Base-by-base conservation (phyloP, 2,113 vertebrate genomes). In the Chelonoidis abingdonii region DNA sequence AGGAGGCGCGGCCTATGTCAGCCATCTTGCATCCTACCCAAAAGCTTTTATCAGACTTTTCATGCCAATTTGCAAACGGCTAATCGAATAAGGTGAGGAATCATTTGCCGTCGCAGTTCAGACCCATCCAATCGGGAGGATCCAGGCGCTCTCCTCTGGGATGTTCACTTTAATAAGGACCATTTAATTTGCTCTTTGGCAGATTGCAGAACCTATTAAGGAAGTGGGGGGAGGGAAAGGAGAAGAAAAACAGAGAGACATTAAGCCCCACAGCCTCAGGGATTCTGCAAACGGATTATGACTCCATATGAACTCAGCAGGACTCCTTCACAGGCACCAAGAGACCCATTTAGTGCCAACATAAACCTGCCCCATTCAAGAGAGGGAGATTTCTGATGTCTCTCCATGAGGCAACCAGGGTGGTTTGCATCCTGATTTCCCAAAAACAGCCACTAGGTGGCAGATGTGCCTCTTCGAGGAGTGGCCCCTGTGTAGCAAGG, bases 151-250 rank as follows among this genome's bases (percentile, higher is more conserved):
- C 47, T 85, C n/a, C 89, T 80, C 81, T 52, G 29, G 62, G 59
- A 16, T 49, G 65, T 97, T 98, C 94, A 99, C 97, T 99, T 99
- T 90, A 99, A 95, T 93, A 99, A 98, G 17, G 99, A 99, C 99
- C 99, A 99, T 93, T 99, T 98, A 94, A 99, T 99, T 98, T 99
- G 99, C 85, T 99, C 99, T 97, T 99, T 98, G 92, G 99, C 98
- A 17, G 99, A 99, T 97, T 99, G 99, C 76, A 99, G 98, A 94
- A 99, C 99, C 99, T 99, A 96, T 80, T 56, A 90, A 59, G 62
- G 29, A 41, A 10, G 65, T 2, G 27, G 5, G 38, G 62, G 69
- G 79, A 50, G 17, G 4, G 50, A 44, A 89, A 57, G 59, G 19
- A 56, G 83, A 87, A 80, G 86, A 52, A 89, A 79, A 91, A 52